These are phyloP conservation scores for Phataginus tetradactyla DNA, from an alignment of 2,797 vertebrate genomes.

Conservation along the genomic window DNA sequence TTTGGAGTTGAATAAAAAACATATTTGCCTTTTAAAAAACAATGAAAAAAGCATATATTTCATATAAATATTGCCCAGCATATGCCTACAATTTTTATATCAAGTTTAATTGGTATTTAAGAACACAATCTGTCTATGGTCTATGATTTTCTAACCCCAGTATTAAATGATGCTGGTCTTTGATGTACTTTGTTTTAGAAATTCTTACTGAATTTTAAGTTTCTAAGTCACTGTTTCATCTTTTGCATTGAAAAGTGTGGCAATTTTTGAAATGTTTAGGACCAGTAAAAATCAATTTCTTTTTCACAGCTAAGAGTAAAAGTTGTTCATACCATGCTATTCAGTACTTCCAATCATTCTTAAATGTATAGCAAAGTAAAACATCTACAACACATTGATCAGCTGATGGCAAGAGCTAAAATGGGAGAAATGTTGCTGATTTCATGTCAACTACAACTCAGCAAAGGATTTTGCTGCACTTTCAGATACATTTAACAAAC, in stretches of 20 bases:
- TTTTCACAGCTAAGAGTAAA: constrained; percentile 71
- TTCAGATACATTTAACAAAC: neutral
- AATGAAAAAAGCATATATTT: neutral
- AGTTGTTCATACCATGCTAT: constrained; percentile 63
- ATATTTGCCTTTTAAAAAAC: too few species aligned
- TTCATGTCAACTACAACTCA: neutral
- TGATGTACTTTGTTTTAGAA: constrained; percentile 68
- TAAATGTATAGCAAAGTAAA: constrained; percentile 7
- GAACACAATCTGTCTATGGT: constrained; percentile 60
- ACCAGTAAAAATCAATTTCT: constrained; percentile 82
- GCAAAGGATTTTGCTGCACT: neutral
- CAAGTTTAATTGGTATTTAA: constrained; percentile 55
- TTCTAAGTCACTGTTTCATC: constrained; percentile 22
- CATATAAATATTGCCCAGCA: neutral
- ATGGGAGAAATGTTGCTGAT: neutral
- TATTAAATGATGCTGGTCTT: constrained; percentile 54
- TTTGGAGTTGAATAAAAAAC: too few species aligned
- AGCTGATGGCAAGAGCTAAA: neutral
- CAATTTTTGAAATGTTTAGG: constrained; percentile 74
- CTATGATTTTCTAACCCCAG: constrained; percentile 67
- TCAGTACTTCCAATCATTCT: constrained; percentile 44
- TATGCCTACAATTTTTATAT: constrained; percentile 17
- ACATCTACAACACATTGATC: neutral
- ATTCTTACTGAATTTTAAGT: constrained; percentile 19
- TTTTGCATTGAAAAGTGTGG: constrained; percentile 64